Percentiles rank a stretch among this genome's conserved stretches.
phyloP scores from a whole-genome alignment of 2,113 vertebrate genomes.

The Strix aluco region DNA sequence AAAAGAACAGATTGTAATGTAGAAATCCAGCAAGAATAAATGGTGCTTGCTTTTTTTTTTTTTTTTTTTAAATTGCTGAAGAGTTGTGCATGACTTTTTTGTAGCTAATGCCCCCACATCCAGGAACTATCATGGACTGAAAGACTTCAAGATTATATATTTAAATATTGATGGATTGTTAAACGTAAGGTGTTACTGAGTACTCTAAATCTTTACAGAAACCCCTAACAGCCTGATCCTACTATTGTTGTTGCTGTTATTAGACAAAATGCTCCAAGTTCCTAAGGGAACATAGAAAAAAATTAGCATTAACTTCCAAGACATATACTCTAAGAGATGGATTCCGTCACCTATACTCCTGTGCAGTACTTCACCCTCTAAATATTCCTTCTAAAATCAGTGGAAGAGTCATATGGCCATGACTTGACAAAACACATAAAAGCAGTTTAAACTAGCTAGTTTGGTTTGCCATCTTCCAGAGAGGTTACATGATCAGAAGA shows the following conservation, averaged over 20 bases:
- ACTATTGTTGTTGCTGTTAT: background rate
- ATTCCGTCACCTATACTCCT: background rate
- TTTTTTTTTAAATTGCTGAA: background rate
- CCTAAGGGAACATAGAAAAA: background rate
- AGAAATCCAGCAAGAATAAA: slow-evolving; percentile 26
- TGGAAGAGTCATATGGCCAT: background rate
- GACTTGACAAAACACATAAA: background rate
- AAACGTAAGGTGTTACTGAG: background rate
- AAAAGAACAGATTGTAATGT: background rate
- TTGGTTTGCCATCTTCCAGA: background rate
- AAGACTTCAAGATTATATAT: background rate
- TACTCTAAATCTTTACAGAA: background rate
- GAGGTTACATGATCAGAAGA: background rate
- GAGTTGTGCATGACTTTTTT: background rate
- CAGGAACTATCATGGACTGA: background rate
- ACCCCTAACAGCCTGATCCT: background rate
- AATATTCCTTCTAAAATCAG: background rate
- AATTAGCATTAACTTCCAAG: background rate
- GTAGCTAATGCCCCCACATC: background rate
- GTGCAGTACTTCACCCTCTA: background rate
- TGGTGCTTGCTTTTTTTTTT: background rate
- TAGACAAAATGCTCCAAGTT: background rate
- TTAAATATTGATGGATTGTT: background rate
- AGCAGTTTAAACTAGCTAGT: background rate
- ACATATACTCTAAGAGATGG: background rate